Evolutionary conservation across 2,888 invertebrate genomes (phyloP).

Genomic region (Drosophila birchii): DNA sequence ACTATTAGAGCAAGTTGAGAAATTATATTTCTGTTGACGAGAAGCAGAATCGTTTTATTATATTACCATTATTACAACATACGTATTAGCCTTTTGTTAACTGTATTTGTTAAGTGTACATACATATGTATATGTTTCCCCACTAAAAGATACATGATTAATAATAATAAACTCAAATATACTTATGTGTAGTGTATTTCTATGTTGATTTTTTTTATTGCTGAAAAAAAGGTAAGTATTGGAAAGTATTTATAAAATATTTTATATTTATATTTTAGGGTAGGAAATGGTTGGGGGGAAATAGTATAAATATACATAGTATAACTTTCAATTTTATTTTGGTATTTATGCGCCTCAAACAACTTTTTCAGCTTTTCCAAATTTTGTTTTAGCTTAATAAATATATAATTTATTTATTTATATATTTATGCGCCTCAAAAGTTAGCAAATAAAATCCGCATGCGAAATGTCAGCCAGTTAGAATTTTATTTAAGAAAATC

Average conservation of each 20-base stretch:
- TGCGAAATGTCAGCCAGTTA: too few relatives aligned
- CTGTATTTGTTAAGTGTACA: conserved; percentile 73
- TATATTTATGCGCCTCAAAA: not conserved
- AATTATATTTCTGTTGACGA: conserved; percentile 64
- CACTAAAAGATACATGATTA: conserved; percentile 39
- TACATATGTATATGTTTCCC: conserved; percentile 54
- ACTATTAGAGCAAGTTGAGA: conserved; percentile 62
- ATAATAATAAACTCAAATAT: conserved; percentile 54
- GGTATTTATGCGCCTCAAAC: not conserved
- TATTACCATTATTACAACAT: conserved; percentile 52
- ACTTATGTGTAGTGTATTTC: conserved; percentile 47
- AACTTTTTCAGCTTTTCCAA: too few relatives aligned
- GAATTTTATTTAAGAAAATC: too few relatives aligned
- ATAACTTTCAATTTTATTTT: not conserved
- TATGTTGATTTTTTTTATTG: not conserved
- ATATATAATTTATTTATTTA: too few relatives aligned
- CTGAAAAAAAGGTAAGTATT: not conserved
- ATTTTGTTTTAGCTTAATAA: too few relatives aligned
- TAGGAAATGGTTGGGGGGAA: too few relatives aligned
- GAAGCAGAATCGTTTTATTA: conserved; percentile 61
- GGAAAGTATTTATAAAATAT: not conserved
- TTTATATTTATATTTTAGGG: not conserved
- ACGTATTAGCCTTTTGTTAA: conserved; percentile 57
- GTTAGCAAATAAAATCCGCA: too few relatives aligned
- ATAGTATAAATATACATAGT: not conserved